phyloP scores from a whole-genome alignment of 2,888 invertebrate genomes.

The Empis stercorea region DNA sequence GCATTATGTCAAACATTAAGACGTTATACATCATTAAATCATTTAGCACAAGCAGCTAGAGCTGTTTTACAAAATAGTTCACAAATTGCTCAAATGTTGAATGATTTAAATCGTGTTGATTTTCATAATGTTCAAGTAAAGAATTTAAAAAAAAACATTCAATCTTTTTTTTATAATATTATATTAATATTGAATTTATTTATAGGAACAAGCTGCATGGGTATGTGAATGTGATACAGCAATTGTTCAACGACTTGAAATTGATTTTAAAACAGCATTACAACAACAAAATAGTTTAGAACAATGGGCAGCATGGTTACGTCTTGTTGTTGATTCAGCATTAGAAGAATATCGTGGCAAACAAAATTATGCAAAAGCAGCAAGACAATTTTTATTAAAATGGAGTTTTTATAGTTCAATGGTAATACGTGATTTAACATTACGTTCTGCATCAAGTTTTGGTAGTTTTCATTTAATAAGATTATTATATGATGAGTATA shows the following conservation, averaged over 20 bases:
- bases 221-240: constrained; percentile 90
- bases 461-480: constrained; percentile 98
- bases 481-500: constrained; percentile 96
- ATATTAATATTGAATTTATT: background rate
- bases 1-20: constrained; percentile 89
- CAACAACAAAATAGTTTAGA: constrained; percentile 88
- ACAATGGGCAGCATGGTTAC: constrained; percentile 97
- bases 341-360: constrained; percentile 79
- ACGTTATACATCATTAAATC: constrained; percentile 93
- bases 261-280: constrained; percentile 83
- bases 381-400: constrained; percentile 86
- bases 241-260: constrained; percentile 68
- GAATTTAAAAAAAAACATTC: constrained; percentile 4
- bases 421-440: constrained; percentile 92
- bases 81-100: constrained; percentile 92
- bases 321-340: constrained; percentile 80
- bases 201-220: constrained; percentile 75
- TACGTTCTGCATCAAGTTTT: constrained; percentile 93
- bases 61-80: constrained; percentile 90
- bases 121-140: constrained; percentile 91
- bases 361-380: constrained; percentile 70
- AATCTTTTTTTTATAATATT: background rate
- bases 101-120: constrained; percentile 93
- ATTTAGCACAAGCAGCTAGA: constrained; percentile 75
- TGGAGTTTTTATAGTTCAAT: constrained; percentile 99